Evolutionary conservation across 2,113 vertebrate genomes (phyloP), one percentile per base, ranked within the genome.

Genomic region (Neolamprologus tretocephalus): DNA sequence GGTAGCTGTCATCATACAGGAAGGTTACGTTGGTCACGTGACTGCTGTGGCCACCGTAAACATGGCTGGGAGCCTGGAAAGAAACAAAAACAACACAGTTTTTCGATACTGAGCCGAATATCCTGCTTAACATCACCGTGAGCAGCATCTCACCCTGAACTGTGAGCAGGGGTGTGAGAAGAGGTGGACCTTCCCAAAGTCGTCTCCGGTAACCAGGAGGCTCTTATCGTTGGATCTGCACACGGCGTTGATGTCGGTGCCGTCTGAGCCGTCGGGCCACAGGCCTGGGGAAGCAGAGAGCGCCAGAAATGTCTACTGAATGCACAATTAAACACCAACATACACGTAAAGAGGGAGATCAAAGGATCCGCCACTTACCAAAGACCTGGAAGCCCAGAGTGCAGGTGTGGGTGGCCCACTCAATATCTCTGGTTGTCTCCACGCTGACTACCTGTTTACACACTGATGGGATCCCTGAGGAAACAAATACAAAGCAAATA

Each of bases 381-480:
- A 99, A 99, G 79, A 99, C 98, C 8, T 98, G 98, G 95, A 99
- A 99, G 49, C 98, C 97, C 95, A 99, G 94, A 31, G 98, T 97
- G 96, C 98, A 99, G 87, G 98, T 99, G 86, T 97, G 96, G 2
- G 98, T 98, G 55, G 95, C 97, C 98, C 98, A 99, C 17, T 97
- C 97, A 3, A 99, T 97, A 93, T 99, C 98, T 85, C 99, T 96
- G 3, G 98, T 99, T 66, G 97, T 97, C 94, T 99, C 99, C 93
- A 98, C 97, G 42, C 98, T 99, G 84, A 99, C 98, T 0, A 99
- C 98, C 95, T 99, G 99, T 87, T 99, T 99, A 93, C 98, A 99
- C 81, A 97, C 97, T 55, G 98, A 97, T 2, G 99, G 98, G 80
- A 99, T 97, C 99, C 99, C 99, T 99, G 91, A 9, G 54, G 17